phyloP scores from a whole-genome alignment of 1,140 invertebrate species.

The Megathymus violae region DNA sequence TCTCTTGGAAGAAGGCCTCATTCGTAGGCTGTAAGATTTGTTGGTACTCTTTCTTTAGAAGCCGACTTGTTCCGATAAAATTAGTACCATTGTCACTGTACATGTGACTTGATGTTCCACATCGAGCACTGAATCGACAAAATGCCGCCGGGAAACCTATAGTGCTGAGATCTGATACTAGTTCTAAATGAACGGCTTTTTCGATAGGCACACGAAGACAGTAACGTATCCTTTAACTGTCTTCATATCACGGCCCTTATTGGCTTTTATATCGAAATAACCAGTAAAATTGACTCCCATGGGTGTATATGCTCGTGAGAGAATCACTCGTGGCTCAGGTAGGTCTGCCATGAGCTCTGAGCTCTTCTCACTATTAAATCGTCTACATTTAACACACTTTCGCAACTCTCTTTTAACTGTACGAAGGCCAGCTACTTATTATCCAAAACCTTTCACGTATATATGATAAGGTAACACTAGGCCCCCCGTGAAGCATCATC shows the following conservation, averaged over 20 bases:
- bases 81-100: too few species aligned
- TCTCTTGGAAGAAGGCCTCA: conserved; percentile 23
- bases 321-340: conserved; percentile 35
- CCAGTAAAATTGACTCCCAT: conserved; percentile 43
- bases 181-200: conserved; percentile 68
- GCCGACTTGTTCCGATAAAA: conserved; percentile 49
- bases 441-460: too few species aligned
- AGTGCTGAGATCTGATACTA: conserved; percentile 56
- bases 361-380: too few species aligned
- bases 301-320: conserved; percentile 37
- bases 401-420: too few species aligned
- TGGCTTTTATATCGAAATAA: conserved; percentile 27
- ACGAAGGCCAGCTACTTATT: too few species aligned
- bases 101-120: too few species aligned
- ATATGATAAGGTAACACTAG: too few species aligned
- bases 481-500: too few species aligned
- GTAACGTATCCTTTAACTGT: conserved; percentile 43
- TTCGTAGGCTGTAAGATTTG: conserved; percentile 21
- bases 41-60: conserved; percentile 31
- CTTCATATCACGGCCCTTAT: conserved; percentile 28
- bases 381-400: too few species aligned
- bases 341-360: too few species aligned
- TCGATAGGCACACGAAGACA: conserved; percentile 50
- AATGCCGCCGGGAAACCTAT: conserved; percentile 56
- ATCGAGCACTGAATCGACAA: too few species aligned